Percentiles rank a stretch among this genome's conserved stretches.
These are phyloP conservation scores for Allygus modestus DNA, from an alignment of 2,888 invertebrate genomes.

Conservation along the genomic window DNA sequence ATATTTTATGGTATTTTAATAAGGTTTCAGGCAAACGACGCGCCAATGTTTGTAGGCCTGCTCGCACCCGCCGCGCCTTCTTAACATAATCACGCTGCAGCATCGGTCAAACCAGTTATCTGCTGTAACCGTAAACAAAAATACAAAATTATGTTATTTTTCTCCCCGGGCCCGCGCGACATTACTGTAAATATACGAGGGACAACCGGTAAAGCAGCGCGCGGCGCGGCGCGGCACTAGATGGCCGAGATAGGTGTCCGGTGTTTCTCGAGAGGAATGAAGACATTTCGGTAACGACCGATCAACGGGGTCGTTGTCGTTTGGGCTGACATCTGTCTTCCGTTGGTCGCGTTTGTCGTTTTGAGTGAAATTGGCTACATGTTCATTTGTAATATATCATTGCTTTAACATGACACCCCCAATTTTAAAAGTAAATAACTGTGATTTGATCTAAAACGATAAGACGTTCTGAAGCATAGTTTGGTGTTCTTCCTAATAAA, in stretches of 20 bases:
- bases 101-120: slow-evolving; percentile 49
- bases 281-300: slow-evolving; percentile 36
- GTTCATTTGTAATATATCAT: too few relatives aligned
- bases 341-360: background rate
- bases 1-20: too few relatives aligned
- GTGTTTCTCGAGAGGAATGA: slow-evolving; percentile 10
- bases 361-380: background rate
- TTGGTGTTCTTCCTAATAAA: too few relatives aligned
- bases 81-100: slow-evolving; percentile 15
- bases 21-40: background rate
- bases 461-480: too few relatives aligned
- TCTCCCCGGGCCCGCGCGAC: background rate
- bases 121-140: slow-evolving; percentile 44
- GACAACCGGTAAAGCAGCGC: slow-evolving; percentile 11
- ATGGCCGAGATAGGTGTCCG: background rate
- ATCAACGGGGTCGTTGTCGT: slow-evolving; percentile 13
- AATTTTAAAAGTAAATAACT: too few relatives aligned
- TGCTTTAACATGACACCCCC: too few relatives aligned
- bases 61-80: background rate
- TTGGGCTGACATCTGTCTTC: slow-evolving; percentile 16
- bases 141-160: slow-evolving; percentile 45
- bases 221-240: background rate
- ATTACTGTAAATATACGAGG: slow-evolving; percentile 45
- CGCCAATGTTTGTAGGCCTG: background rate
- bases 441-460: too few relatives aligned